Percentiles rank a stretch among this genome's conserved stretches.
These are phyloP conservation scores for Alviniconcha strummeri DNA, from an alignment of 2,888 invertebrate genomes.

Conservation along the genomic window DNA sequence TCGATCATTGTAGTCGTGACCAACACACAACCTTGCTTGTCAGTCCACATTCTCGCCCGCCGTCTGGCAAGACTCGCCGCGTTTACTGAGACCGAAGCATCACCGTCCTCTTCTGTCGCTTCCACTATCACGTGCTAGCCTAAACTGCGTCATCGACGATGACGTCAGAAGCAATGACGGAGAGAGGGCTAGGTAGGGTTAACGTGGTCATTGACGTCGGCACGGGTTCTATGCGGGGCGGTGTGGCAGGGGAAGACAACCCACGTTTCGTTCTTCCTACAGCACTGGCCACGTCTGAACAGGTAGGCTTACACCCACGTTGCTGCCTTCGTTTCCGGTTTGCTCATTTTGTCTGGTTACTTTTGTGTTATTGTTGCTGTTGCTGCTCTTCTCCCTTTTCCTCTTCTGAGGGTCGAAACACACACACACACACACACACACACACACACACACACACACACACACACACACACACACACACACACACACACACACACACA, in stretches of 20 bases:
- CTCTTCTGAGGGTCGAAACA: too few relatives aligned
- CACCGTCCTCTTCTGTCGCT: too few relatives aligned
- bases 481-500: slow-evolving; percentile 11
- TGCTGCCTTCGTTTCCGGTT: too few relatives aligned
- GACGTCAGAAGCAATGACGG: slow-evolving; percentile 12
- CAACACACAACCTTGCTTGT: too few relatives aligned
- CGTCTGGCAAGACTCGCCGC: too few relatives aligned
- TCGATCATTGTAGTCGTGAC: too few relatives aligned
- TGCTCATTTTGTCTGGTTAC: too few relatives aligned
- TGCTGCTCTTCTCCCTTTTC: too few relatives aligned
- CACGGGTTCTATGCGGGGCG: background rate
- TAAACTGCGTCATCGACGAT: background rate
- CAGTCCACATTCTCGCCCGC: too few relatives aligned
- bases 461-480: background rate
- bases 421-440: background rate
- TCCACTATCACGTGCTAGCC: too few relatives aligned
- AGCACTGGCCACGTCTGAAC: background rate
- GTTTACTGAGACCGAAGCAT: too few relatives aligned
- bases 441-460: slow-evolving; percentile 2
- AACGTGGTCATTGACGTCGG: slow-evolving; percentile 27
- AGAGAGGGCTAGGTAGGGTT: slow-evolving; percentile 2
- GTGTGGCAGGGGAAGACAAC: slow-evolving; percentile 10
- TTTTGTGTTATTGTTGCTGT: too few relatives aligned
- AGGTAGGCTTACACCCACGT: background rate
- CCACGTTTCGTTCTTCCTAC: slow-evolving; percentile 2